Percentiles rank a stretch among this genome's conserved stretches.
phyloP scores from a whole-genome alignment of 2,888 invertebrate genomes.

The Luperina testacea region DNA sequence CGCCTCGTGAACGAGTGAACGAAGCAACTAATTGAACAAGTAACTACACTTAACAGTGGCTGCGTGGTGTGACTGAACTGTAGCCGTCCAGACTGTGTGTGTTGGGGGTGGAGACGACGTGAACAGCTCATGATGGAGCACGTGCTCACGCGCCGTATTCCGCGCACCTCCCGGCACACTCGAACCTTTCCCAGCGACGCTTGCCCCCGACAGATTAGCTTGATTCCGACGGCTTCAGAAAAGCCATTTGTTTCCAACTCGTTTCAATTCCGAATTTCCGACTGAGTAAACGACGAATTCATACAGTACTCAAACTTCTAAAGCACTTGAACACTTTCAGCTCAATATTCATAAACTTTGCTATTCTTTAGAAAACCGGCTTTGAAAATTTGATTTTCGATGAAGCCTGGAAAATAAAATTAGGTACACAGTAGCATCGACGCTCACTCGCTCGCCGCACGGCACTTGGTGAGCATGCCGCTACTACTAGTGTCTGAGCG shows the following conservation, averaged over 20 bases:
- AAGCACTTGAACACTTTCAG: slow-evolving; percentile 9
- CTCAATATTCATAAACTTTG: neutral
- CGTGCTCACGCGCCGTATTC: neutral
- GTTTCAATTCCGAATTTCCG: slow-evolving; percentile 21
- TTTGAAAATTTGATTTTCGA: slow-evolving; percentile 5
- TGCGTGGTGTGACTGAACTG: neutral
- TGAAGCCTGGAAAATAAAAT: slow-evolving; percentile 15
- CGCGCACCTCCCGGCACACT: neutral
- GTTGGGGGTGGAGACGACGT: neutral
- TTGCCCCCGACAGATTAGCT: slow-evolving; percentile 11
- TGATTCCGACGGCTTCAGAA: neutral
- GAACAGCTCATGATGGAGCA: slow-evolving; percentile 5
- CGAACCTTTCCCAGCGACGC: neutral
- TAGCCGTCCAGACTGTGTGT: neutral
- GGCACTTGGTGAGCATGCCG: neutral
- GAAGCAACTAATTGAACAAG: slow-evolving; percentile 5
- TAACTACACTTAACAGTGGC: neutral
- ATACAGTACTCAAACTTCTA: neutral
- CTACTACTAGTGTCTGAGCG: neutral
- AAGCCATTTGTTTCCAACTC: slow-evolving; percentile 21
- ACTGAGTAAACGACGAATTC: neutral
- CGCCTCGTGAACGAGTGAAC: slow-evolving; percentile 17
- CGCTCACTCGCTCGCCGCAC: neutral
- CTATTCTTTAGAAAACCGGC: neutral
- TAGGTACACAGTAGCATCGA: neutral